A percentile compares a stretch with the other conserved stretches of the same genome.
phyloP scores from a whole-genome alignment of 1,140 invertebrate species.

The Leptopilina clavipes region DNA sequence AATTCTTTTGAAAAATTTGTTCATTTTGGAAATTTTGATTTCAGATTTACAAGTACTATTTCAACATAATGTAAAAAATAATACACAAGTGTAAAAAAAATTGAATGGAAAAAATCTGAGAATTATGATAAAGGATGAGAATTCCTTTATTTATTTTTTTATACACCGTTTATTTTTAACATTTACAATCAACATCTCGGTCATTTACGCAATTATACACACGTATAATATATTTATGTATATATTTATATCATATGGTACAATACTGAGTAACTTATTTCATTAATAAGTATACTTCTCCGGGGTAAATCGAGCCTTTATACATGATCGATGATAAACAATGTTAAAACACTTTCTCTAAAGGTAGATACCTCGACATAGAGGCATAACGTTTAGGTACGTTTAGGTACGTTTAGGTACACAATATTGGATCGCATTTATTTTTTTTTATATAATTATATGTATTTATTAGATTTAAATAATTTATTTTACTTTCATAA shows the following conservation, averaged over 20 bases:
- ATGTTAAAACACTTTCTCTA: conserved; percentile 53
- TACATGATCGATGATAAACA: conserved; percentile 56
- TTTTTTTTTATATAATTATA: conserved; percentile 3
- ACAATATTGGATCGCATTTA: conserved; percentile 44
- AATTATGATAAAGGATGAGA: conserved; percentile 10
- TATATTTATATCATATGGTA: conserved; percentile 65
- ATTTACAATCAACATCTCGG: conserved; percentile 74
- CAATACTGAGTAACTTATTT: conserved; percentile 65
- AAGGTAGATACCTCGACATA: conserved; percentile 54
- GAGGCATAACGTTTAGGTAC: conserved; percentile 55
- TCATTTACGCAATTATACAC: conserved; percentile 70
- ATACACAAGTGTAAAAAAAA: not conserved
- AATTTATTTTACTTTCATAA: not conserved
- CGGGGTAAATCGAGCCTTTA: conserved; percentile 52
- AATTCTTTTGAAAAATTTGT: too few relatives aligned
- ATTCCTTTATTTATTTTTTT: conserved; percentile 61
- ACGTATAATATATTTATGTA: conserved; percentile 66
- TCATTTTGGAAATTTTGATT: too few relatives aligned
- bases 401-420: conserved; percentile 46
- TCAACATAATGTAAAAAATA: too few relatives aligned
- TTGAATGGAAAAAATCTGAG: not conserved
- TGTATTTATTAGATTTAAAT: conserved; percentile 39
- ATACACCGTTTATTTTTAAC: conserved; percentile 74
- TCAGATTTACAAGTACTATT: too few relatives aligned
- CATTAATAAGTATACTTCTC: conserved; percentile 61